Base-by-base conservation (phyloP, 2,797 vertebrate species). In the Mus caroli region DNA sequence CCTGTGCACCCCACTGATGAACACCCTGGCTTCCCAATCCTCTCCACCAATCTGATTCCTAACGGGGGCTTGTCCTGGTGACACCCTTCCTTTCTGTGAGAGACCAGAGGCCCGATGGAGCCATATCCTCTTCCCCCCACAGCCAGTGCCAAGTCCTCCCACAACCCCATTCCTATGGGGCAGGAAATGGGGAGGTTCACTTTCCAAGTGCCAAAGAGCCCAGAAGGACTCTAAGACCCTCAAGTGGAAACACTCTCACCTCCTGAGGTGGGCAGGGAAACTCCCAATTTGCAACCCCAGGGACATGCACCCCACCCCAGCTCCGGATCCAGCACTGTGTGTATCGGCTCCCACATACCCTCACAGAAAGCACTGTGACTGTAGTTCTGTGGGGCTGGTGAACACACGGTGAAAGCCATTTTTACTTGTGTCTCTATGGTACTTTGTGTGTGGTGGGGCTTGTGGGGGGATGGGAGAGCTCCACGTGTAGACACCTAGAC, bases 161-260 rank as follows among this genome's bases (percentile, higher is more conserved):
- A 71, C 34, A 12, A 80, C 88, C 91, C 95, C 71, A 69, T 95
- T 88, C 58, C 90, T 80, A 88, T 69, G 94, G 94, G 93, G 92
- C 92, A 95, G 91, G 88, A 96, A 94, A 88, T 69, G 31, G 82
- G 88, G 82, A 85, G 46, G 31, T 78, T 88, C 75, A 76, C 92
- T 93, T 91, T 96, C 91, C 93, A 97, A 98, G 97, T 97, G 97
- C 97, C 97, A 98, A 97, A 95, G 96, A 97, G 96, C 97, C 96
- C 80, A 85, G 69, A 75, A 90, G 93, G 96, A 96, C 94, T 96
- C 95, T 94, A 76, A 93, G 73, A 97, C 64, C 88, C 88, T 95
- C 50, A 91, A 86, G 78, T 54, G 62, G 86, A 94, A 84, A 92
- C 31, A 52, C 40, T 80, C 67, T 84, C 71, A 22, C 95, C 82